Conservation (phyloP, 2,113 vertebrate species). For the Psephotus haematonotus region DNA sequence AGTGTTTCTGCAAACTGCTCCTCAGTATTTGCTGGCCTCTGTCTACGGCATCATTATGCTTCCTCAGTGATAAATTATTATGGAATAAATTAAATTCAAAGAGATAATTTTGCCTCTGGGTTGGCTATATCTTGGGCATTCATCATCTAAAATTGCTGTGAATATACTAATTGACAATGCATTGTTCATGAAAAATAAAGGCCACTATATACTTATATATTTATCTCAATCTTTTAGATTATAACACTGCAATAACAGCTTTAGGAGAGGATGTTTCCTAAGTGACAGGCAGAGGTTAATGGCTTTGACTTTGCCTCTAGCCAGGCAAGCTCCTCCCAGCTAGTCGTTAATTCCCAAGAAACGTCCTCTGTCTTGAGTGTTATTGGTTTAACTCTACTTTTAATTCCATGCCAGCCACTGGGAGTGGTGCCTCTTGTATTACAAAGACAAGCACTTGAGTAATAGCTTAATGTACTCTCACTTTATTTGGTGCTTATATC, state of each 20-base stretch:
- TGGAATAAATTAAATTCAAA: background rate
- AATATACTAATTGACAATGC: background rate
- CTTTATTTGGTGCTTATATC: background rate
- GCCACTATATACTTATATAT: background rate
- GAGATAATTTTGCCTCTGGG: background rate
- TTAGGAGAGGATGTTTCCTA: background rate
- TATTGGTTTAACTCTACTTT: background rate
- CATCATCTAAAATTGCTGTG: background rate
- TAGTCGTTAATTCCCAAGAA: background rate
- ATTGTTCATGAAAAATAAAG: background rate
- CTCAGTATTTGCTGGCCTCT: background rate
- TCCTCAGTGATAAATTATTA: background rate
- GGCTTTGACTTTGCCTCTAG: conserved; percentile 2
- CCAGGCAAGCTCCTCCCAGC: background rate
- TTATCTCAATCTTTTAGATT: background rate
- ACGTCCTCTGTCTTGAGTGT: background rate
- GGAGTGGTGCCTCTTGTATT: background rate
- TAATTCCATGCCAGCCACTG: background rate
- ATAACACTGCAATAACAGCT: background rate
- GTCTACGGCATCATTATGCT: background rate
- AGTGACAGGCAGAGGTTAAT: conserved; percentile 9
- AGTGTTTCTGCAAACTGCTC: background rate
- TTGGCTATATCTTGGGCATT: background rate
- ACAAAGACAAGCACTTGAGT: background rate
- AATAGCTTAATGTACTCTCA: background rate